These are phyloP conservation scores for Embidobia sp. DNA, from an alignment of 2,888 invertebrate species.

Conservation along the genomic window DNA sequence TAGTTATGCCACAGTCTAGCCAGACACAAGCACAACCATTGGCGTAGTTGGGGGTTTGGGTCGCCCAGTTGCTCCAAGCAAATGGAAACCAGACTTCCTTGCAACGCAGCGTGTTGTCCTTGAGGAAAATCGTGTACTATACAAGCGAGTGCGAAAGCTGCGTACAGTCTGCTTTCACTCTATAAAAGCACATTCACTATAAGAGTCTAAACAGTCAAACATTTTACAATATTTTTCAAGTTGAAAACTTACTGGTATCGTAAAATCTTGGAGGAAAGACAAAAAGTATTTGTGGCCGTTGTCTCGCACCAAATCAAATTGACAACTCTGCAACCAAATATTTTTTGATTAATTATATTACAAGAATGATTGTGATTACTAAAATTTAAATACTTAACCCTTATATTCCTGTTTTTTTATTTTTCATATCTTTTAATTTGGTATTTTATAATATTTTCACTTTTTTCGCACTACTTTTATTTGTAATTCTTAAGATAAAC, in stretches of 20 bases:
- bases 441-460: too few species aligned
- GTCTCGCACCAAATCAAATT: slow-evolving; percentile 96
- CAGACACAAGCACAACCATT: slow-evolving; percentile 96
- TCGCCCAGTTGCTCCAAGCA: slow-evolving; percentile 95
- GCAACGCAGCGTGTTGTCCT: slow-evolving; percentile 95
- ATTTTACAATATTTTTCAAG: neutral
- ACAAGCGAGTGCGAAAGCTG: slow-evolving; percentile 96
- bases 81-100: slow-evolving; percentile 94
- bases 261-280: slow-evolving; percentile 92
- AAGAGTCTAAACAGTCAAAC: too few species aligned
- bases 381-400: too few species aligned
- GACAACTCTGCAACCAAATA: slow-evolving; percentile 88
- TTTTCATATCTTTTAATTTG: too few species aligned
- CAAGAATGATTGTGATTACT: too few species aligned
- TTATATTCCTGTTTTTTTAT: too few species aligned
- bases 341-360: too few species aligned
- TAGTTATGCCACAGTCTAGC: slow-evolving; percentile 95
- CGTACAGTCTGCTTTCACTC: slow-evolving; percentile 94
- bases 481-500: too few species aligned
- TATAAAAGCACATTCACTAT: too few species aligned
- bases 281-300: slow-evolving; percentile 97
- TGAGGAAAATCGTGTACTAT: slow-evolving; percentile 94
- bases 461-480: too few species aligned
- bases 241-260: slow-evolving; percentile 86
- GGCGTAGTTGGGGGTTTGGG: slow-evolving; percentile 86